Evolutionary conservation across 2,113 vertebrate genomes (phyloP).

Genomic region (Sterna hirundo): DNA sequence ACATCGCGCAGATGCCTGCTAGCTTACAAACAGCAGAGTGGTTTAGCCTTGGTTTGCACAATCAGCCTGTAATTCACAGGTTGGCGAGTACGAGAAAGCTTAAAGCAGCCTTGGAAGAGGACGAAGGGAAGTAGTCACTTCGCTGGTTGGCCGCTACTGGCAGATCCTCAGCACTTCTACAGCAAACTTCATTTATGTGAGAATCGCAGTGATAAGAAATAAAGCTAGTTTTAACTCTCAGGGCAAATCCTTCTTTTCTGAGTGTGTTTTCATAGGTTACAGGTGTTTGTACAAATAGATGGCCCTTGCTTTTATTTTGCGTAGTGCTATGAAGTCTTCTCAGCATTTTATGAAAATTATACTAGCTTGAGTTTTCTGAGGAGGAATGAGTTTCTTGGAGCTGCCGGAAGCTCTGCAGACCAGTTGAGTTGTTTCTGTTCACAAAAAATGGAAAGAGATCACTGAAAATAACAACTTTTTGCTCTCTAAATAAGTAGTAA

Average conservation of each 20-base stretch:
- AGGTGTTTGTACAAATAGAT: neutral
- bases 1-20: neutral
- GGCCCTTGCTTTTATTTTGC: neutral
- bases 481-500: neutral
- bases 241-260: neutral
- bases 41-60: neutral
- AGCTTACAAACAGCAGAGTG: neutral
- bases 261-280: neutral
- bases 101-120: neutral
- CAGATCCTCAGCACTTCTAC: neutral
- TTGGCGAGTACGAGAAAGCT: neutral
- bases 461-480: neutral
- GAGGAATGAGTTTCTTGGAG: neutral
- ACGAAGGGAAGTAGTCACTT: fast-evolving
- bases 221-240: neutral
- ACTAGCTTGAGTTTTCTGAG: neutral
- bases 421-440: neutral
- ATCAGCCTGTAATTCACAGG: neutral
- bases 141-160: fast-evolving
- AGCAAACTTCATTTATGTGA: neutral
- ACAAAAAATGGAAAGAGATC: neutral
- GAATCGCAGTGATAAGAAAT: neutral
- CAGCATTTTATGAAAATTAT: neutral
- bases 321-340: neutral
- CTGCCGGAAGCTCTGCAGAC: neutral